These are phyloP conservation scores for Halocynthia aurantium DNA, from an alignment of 23 tunicate species.

Conservation along the genomic window DNA sequence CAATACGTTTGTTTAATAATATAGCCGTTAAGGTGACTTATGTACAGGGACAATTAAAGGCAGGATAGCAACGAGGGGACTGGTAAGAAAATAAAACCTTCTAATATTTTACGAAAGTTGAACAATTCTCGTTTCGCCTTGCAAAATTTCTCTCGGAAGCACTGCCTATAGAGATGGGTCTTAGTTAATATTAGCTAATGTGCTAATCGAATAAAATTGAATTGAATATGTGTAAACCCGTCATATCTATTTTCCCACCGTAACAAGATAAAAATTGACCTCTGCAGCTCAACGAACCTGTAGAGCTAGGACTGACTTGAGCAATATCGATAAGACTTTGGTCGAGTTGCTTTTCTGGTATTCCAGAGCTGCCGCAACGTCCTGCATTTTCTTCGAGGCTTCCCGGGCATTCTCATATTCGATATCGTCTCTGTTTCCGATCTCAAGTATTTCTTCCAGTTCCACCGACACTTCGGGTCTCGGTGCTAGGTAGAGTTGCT, in stretches of 20 bases:
- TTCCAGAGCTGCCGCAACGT: slow-evolving; percentile 41
- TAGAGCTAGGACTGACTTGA: slow-evolving; percentile 51
- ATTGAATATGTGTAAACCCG: neutral
- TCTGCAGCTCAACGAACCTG: slow-evolving; percentile 14
- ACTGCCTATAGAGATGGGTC: no score
- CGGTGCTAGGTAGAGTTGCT: neutral
- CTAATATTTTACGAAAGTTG: no score
- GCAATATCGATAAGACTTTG: slow-evolving; percentile 13
- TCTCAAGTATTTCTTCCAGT: slow-evolving; percentile 21
- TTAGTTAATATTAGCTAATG: no score
- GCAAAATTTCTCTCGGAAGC: no score
- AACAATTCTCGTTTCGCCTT: no score
- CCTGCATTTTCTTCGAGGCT: slow-evolving; percentile 45
- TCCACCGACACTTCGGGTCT: neutral
- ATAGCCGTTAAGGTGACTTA: neutral
- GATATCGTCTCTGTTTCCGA: slow-evolving; percentile 7
- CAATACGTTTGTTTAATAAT: neutral
- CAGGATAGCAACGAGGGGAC: no score
- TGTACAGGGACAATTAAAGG: neutral
- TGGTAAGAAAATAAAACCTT: no score
- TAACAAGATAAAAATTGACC: no score
- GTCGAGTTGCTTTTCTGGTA: slow-evolving; percentile 6
- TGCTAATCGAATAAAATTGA: no score
- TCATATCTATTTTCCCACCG: no score
- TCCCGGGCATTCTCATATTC: slow-evolving; percentile 38